phyloP scores from a whole-genome alignment of 2,113 vertebrate species.

The Lampris incognitus region DNA sequence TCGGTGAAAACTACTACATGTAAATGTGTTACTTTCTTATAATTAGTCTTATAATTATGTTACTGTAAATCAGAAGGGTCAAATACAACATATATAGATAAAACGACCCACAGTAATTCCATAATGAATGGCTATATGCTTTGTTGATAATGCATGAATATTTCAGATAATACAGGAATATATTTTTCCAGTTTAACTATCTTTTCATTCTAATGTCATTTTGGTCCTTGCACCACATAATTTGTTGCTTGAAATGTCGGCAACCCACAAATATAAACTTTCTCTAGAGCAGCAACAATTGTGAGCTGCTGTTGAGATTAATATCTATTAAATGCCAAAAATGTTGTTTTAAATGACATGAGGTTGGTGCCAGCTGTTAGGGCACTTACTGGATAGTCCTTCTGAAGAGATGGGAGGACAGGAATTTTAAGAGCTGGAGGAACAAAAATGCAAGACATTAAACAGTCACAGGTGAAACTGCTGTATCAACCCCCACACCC shows the following conservation, averaged over 20 bases:
- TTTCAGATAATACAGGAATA: not conserved
- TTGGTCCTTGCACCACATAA: too few species aligned
- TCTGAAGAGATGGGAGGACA: slow-evolving; percentile 94
- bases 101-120: too few species aligned
- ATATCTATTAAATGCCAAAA: not conserved
- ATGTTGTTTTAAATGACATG: not conserved
- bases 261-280: not conserved
- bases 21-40: too few species aligned
- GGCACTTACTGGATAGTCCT: slow-evolving; percentile 91
- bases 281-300: not conserved
- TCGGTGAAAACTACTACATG: not conserved
- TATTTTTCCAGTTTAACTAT: too few species aligned
- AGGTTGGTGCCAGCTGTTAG: not conserved
- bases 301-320: not conserved
- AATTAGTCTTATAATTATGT: too few species aligned
- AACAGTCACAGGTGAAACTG: not conserved
- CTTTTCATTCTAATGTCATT: too few species aligned
- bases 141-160: too few species aligned
- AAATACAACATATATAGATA: too few species aligned
- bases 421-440: slow-evolving; percentile 90
- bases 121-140: too few species aligned
- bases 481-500: not conserved
- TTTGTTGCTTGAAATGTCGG: too few species aligned
- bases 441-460: slow-evolving; percentile 34
- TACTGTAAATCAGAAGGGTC: too few species aligned